Conservation (phyloP, 2,113 vertebrate genomes). For the Embiotoca jacksoni region DNA sequence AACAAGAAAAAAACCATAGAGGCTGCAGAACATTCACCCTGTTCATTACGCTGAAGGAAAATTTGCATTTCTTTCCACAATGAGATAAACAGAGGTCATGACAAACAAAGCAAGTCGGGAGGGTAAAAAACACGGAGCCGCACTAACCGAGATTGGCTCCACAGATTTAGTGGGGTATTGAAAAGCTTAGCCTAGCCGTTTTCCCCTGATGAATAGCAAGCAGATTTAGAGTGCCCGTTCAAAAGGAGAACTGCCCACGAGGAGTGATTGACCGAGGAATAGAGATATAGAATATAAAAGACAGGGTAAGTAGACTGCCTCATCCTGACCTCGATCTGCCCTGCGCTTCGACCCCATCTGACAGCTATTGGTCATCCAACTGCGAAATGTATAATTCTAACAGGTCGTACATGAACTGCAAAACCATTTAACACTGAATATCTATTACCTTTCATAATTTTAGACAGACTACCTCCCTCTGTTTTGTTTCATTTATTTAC, state of each 20-base stretch:
- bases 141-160: constrained; percentile 70
- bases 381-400: constrained; percentile 69
- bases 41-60: constrained; percentile 30
- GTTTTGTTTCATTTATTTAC: constrained; percentile 14
- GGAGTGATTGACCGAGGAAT: constrained; percentile 58
- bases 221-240: constrained; percentile 63
- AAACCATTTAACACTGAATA: constrained; percentile 48
- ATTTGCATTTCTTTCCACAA: constrained; percentile 36
- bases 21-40: constrained; percentile 1
- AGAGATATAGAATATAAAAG: constrained; percentile 52
- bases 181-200: constrained; percentile 66
- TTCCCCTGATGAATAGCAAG: constrained; percentile 72
- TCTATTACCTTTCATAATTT: constrained; percentile 34
- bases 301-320: constrained; percentile 16
- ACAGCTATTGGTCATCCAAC: constrained; percentile 72
- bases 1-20: not conserved
- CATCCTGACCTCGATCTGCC: constrained; percentile 51
- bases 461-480: not conserved
- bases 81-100: constrained; percentile 40
- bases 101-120: constrained; percentile 50
- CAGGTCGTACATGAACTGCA: constrained; percentile 62
- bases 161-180: constrained; percentile 61
- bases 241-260: constrained; percentile 49
- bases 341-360: constrained; percentile 43
- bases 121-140: constrained; percentile 49